Conservation (phyloP, 1,140 invertebrate species). For the Semibalanus balanoides region DNA sequence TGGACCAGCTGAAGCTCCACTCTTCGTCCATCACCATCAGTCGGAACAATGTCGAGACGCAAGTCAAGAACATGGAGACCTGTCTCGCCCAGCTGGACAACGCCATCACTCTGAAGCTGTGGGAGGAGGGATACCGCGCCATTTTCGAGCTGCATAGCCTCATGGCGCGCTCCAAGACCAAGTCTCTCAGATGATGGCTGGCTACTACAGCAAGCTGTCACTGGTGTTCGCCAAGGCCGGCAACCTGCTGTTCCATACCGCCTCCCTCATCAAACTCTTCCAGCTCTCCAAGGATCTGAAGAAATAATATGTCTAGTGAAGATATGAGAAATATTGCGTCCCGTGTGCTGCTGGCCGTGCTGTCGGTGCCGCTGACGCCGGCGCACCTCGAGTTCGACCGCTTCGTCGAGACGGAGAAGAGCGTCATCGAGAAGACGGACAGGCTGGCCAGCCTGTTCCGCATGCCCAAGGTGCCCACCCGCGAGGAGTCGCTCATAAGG, state of each 20-base stretch:
- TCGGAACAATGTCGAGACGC: constrained; percentile 80
- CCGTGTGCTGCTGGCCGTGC: constrained; percentile 74
- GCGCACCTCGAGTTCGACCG: constrained; percentile 91
- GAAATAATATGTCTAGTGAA: constrained; percentile 84
- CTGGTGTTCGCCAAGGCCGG: constrained; percentile 99
- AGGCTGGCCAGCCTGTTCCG: constrained; percentile 76
- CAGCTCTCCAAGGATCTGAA: constrained; percentile 89
- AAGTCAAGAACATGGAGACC: constrained; percentile 93
- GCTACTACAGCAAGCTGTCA: constrained; percentile 92
- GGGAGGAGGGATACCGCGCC: constrained; percentile 97
- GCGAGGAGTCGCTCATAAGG: constrained; percentile 73
- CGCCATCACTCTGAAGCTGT: constrained; percentile 97
- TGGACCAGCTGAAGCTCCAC: constrained; percentile 73
- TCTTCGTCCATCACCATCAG: constrained; percentile 66
- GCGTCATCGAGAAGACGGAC: constrained; percentile 82
- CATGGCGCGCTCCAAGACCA: constrained; percentile 91
- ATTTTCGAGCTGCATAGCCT: constrained; percentile 94
- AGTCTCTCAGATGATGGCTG: constrained; percentile 90
- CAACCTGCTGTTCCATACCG: constrained; percentile 95
- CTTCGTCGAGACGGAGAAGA: constrained; percentile 92
- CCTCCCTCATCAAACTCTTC: constrained; percentile 84
- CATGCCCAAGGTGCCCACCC: constrained; percentile 73
- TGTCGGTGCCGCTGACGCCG: constrained; percentile 86
- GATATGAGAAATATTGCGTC: constrained; percentile 88
- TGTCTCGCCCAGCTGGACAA: constrained; percentile 81